phyloP scores from a whole-genome alignment of 2,888 invertebrate species.

The Gnatocerus cornutus region DNA sequence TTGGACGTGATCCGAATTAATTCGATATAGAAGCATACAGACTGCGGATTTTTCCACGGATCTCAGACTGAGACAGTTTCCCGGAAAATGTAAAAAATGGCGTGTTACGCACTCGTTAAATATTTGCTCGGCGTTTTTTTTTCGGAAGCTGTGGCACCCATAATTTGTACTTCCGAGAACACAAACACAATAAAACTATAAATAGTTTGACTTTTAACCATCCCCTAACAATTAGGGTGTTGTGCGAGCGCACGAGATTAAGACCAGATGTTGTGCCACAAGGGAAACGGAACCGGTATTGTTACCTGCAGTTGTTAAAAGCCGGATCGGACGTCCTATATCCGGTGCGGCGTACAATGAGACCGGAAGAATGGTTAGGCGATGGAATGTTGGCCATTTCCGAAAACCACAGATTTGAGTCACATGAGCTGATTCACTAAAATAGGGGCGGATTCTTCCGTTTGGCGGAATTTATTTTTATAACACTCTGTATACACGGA shows the following conservation, averaged over 20 bases:
- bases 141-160: neutral
- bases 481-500: too few relatives aligned
- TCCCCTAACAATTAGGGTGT: constrained; percentile 46
- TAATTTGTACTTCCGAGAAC: constrained; percentile 9
- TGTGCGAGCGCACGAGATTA: constrained; percentile 28
- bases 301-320: constrained; percentile 56
- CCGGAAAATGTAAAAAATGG: neutral
- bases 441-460: constrained; percentile 15
- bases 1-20: constrained; percentile 26
- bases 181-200: constrained; percentile 42
- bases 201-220: constrained; percentile 45
- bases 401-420: constrained; percentile 54
- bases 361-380: constrained; percentile 62
- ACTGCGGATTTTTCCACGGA: constrained; percentile 1
- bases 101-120: neutral
- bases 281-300: constrained; percentile 62
- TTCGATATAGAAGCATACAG: neutral
- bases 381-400: constrained; percentile 58
- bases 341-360: constrained; percentile 63
- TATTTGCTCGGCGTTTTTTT: constrained; percentile 11
- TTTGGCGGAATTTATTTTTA: neutral
- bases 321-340: constrained; percentile 70
- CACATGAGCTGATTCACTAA: constrained; percentile 26
- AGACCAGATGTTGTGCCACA: constrained; percentile 54
- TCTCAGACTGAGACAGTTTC: neutral